A percentile compares a stretch with the other conserved stretches of the same genome.
Evolutionary conservation across 2,797 vertebrate species (phyloP).

Genomic region (Ctenochaetus hawaiiensis): DNA sequence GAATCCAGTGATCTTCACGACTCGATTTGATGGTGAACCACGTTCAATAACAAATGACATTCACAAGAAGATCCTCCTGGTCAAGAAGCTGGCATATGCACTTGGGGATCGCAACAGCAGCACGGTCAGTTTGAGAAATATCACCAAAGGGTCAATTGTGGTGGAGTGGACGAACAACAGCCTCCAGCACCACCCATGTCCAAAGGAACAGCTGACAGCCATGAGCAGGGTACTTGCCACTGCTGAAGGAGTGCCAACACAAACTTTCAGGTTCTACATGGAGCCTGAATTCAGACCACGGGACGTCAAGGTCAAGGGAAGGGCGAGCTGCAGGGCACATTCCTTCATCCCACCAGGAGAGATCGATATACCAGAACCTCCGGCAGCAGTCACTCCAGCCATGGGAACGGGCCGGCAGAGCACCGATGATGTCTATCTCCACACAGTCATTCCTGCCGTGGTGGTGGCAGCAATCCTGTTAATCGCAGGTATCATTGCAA

Average conservation of each 20-base stretch:
- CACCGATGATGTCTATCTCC: conserved; percentile 95
- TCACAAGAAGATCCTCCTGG: conserved; percentile 93
- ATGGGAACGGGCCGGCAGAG: conserved; percentile 91
- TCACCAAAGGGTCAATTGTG: conserved; percentile 91
- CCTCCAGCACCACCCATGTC: conserved; percentile 91
- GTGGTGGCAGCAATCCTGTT: conserved; percentile 96
- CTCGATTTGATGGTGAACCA: conserved; percentile 90
- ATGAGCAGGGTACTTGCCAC: conserved; percentile 89
- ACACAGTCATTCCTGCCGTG: conserved; percentile 97
- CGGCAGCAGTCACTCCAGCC: conserved; percentile 81
- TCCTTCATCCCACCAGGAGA: conserved; percentile 89
- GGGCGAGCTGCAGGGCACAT: conserved; percentile 88
- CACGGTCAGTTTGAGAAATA: conserved; percentile 91
- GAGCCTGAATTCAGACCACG: conserved; percentile 92
- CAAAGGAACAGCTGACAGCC: conserved; percentile 89
- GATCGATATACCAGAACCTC: conserved; percentile 76
- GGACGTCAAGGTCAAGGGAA: conserved; percentile 87
- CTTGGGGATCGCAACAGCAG: conserved; percentile 96
- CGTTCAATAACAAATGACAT: conserved; percentile 87
- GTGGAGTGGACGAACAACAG: conserved; percentile 98
- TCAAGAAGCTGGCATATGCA: conserved; percentile 92
- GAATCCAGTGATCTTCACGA: conserved; percentile 90
- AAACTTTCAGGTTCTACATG: conserved; percentile 84
- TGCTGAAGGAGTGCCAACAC: conserved; percentile 84
- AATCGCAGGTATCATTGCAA: conserved; percentile 95